phyloP scores from a whole-genome alignment of 2,888 invertebrate genomes.

The Apomyelois bistriatella region DNA sequence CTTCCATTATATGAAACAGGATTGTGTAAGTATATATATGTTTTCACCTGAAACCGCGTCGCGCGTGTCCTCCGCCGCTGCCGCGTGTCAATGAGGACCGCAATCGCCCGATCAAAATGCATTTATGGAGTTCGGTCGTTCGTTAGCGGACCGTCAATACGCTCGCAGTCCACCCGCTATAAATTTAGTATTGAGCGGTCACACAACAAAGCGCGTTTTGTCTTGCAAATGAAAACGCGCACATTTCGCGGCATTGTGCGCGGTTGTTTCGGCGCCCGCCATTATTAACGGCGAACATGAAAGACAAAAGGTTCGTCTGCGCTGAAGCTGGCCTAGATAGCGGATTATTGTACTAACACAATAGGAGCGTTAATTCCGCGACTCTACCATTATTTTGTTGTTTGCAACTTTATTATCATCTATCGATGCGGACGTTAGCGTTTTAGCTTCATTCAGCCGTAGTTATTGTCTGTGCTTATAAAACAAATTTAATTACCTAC shows the following conservation, averaged over 20 bases:
- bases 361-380: conserved; percentile 78
- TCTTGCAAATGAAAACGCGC: conserved; percentile 81
- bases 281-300: conserved; percentile 80
- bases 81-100: conserved; percentile 7
- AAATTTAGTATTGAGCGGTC: conserved; percentile 79
- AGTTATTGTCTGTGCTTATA: not conserved
- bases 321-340: conserved; percentile 80
- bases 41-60: not conserved
- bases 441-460: conserved; percentile 33
- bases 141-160: conserved; percentile 74
- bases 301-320: conserved; percentile 81
- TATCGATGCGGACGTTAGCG: conserved; percentile 63
- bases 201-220: conserved; percentile 80
- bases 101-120: conserved; percentile 61
- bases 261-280: conserved; percentile 79
- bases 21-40: too few species aligned
- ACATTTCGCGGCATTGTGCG: conserved; percentile 80
- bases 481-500: too few species aligned
- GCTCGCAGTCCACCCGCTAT: conserved; percentile 74
- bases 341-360: conserved; percentile 80
- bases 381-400: conserved; percentile 76
- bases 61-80: not conserved
- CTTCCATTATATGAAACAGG: too few species aligned
- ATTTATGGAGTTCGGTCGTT: conserved; percentile 67
- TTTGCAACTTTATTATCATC: conserved; percentile 74